Percentiles rank a stretch among this genome's conserved stretches.
Conservation (phyloP, 2,888 invertebrate species). For the Pandemis heparana region DNA sequence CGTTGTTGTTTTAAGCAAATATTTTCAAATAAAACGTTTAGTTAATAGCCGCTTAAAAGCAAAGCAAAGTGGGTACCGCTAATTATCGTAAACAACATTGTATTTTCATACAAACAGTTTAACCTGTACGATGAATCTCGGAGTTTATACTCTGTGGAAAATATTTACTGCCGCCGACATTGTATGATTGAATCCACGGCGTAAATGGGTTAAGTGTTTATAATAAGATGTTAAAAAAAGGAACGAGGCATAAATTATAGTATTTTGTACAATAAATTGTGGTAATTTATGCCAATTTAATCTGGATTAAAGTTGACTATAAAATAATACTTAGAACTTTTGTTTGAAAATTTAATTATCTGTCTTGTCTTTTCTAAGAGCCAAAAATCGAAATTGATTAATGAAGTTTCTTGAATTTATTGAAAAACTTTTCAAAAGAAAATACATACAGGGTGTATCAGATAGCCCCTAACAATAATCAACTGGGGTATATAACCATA, state of each 20-base stretch:
- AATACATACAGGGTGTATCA: no score
- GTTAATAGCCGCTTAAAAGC: conserved; percentile 27
- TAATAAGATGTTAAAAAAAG: not conserved
- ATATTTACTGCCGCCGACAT: conserved; percentile 11
- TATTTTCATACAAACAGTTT: conserved; percentile 30
- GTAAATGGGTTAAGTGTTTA: conserved; percentile 13
- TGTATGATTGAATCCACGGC: conserved; percentile 8
- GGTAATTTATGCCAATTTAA: not conserved
- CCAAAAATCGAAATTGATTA: no score
- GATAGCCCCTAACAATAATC: no score
- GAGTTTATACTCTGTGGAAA: conserved; percentile 23
- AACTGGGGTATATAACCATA: no score
- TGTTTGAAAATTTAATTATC: no score
- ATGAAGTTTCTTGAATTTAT: no score
- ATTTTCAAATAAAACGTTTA: conserved; percentile 10
- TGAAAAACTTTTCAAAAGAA: no score
- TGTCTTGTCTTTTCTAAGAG: no score
- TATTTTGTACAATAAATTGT: conserved; percentile 1
- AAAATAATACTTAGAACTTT: no score
- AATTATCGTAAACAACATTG: conserved; percentile 34
- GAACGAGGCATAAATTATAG: conserved; percentile 5
- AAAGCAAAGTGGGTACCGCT: not conserved
- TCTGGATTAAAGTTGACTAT: not conserved
- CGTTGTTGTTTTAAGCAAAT: no score
- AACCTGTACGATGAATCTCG: conserved; percentile 25